phyloP scores from a whole-genome alignment of 2,888 invertebrate species.

The Agrotis segetum region DNA sequence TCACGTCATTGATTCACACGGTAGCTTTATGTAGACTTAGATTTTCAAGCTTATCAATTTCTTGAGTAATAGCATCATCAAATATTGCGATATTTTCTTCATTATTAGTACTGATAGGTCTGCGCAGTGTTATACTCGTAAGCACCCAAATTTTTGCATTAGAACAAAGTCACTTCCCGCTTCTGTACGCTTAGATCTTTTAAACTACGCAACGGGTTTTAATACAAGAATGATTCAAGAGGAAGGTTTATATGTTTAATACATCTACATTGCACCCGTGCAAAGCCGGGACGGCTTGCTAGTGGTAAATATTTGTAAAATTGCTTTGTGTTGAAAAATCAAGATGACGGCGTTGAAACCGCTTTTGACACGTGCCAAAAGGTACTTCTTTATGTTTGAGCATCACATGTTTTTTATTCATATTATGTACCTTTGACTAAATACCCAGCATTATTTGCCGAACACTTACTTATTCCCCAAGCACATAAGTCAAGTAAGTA shows the following conservation, averaged over 20 bases:
- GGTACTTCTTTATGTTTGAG: neutral
- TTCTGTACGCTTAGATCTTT: too few relatives aligned
- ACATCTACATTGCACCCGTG: too few relatives aligned
- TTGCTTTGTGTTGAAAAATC: neutral
- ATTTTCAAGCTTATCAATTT: neutral
- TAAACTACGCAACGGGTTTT: too few relatives aligned
- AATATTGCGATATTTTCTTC: too few relatives aligned
- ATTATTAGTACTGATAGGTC: neutral
- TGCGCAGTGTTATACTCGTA: too few relatives aligned
- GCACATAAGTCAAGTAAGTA: conserved; percentile 47
- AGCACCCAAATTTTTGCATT: too few relatives aligned
- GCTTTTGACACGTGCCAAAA: conserved; percentile 8
- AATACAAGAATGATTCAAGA: too few relatives aligned
- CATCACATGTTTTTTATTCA: conserved; percentile 14
- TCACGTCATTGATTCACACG: conserved; percentile 22
- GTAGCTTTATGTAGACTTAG: neutral
- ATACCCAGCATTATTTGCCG: conserved; percentile 30
- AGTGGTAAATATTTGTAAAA: neutral
- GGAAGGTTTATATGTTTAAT: too few relatives aligned
- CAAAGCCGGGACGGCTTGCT: too few relatives aligned
- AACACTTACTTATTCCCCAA: conserved; percentile 41
- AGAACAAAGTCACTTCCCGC: too few relatives aligned
- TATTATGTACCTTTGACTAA: conserved; percentile 1
- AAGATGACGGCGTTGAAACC: neutral
- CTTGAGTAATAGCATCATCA: neutral